Base-by-base conservation (phyloP, 2,888 invertebrate genomes). In the Apotomis capreana region DNA sequence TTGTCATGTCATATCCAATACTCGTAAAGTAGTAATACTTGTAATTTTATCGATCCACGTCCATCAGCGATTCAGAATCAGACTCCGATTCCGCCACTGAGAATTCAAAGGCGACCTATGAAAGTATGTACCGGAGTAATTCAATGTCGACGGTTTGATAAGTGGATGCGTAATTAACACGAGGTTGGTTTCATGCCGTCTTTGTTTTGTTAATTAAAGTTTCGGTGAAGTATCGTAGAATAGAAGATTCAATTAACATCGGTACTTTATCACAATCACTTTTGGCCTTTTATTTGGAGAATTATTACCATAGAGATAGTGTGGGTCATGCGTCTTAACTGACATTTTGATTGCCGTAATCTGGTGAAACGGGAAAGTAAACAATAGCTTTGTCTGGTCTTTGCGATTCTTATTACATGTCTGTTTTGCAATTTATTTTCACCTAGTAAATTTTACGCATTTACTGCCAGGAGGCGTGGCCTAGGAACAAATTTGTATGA, bases 171-270 rank as follows among this genome's bases (percentile, higher is more conserved):
- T 70, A 70, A 70, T 70, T 67, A 70, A 55, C 69, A 67, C 55
- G 61, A 69, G n/a, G 61, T 61, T 71, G 67, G 15, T 61, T 40
- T 61, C 67, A 62, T 67, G 57, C 51, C 71, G 49, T 58, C 67
- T 71, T 71, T 71, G 71, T 71, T 71, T 71, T 57, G 57, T 62
- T 71, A 71, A 71, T 71, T 67, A 67, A 71, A 71, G 55, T 68
- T 68, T 65, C 59, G 44, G 67, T 68, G 71, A 57, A 71, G 67
- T 62, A 71, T 71, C n/a, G 61, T 12, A 9, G 15, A 71, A 51
- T 67, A 54, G 70, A 62, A 60, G 57, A 67, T 51, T 71, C 55
- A 51, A 67, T 71, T 71, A 71, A 61, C 55, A 63, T 57, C n/a
- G 44, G 65, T 57, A 65, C 55, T 65, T 65, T 65, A 65, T 65